Evolutionary conservation across 1,140 invertebrate species (phyloP), one percentile per base, ranked within the genome.

Genomic region (Sycophila sp.): DNA sequence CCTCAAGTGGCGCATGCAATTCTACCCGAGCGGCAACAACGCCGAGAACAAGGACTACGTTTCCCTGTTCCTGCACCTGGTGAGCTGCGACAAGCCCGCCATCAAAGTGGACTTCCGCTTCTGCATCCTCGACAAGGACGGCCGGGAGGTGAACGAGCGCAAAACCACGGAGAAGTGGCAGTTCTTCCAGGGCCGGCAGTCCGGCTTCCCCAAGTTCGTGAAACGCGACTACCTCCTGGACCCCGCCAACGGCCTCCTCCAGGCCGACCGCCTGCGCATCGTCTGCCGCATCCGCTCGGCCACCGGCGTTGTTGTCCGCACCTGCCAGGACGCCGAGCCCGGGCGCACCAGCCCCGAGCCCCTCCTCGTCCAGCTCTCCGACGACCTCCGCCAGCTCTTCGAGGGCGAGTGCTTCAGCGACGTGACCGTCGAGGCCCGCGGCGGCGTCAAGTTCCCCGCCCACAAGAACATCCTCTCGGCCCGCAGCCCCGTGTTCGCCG

Each of bases 401-500:
- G 60, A 49, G 22, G 3, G 3, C 10, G 26, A 51, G n/a, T 13
- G 17, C 4, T 51, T 47, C 15, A 63, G 60, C 45, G 60, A 63
- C 13, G 30, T 63, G 4, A 8, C 1, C 10, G n/a, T 63, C 2
- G 17, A 34, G 1, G 40, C 45, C 13, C 10, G 40, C 26, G 11
- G 6, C 15, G 32, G 22, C 15, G 15, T 40, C 8, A 51, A n/a
- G 6, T 19, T 76, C 26, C 28, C 11, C 1, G 75, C 62, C 3
- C 75, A 76, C 26, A 75, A 73, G 49, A 26, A 45, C 8, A 38
- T 76, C 5, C 51, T 76, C 1, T 40, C 84, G 81, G 88, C 87
- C 36, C 75, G 88, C 42, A 89, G 87, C 22, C 85, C 84, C 40
- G 89, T 90, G 13, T 90, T 90, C 78, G 82, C 84, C 68, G 89